Evolutionary conservation across 64 coral and sea anemone species (phyloP), one percentile per base, ranked within the genome.

Genomic region (Stichodactyla helianthus): DNA sequence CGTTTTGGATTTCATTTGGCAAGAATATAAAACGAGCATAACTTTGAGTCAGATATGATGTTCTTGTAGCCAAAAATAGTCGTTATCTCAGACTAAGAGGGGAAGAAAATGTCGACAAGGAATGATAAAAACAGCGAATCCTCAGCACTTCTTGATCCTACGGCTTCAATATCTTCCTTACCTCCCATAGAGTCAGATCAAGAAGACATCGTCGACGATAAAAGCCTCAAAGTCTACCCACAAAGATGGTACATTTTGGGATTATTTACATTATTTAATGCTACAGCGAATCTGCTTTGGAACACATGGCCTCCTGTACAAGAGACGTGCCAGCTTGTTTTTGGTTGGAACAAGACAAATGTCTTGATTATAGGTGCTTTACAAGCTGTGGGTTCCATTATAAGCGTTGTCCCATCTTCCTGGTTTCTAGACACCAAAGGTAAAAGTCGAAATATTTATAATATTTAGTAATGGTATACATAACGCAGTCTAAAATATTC

Each of bases 371-470:
- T 97, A 54, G 94, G 94, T 4, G 94, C 94, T 28, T 89, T 97
- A 8, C 94, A 97, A 82, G 94, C 94, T 5, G 55, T 92, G 0
- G 94, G 94, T 7, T 97, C 94, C 0, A 97, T 97, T 16, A 87
- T 97, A 16, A 97, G 94, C 20, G 92, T 97, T 1, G 81, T 97
- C 3, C 94, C 94, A 0, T 97, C 94, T 17, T 89, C 94, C 10
- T 97, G 94, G 94, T 83, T 96, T 60, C 83, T 96, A 16, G 94
- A 96, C 65, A 96, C 94, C 0, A 96, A 93, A 96, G 94, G 94
- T 96, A 67, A 86, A 86, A 55, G 22, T 59, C 9, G 2, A 57
- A 44, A 51, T 26, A 16, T 26, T 76, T 68, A 63, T 50, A 58
- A 58, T 58, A n/a, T n/a, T n/a, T 9, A 11, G 55, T 58, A 58